Base-by-base conservation (phyloP, 53 echinoderm and acorn worm species). In the Zoroaster sp. region DNA sequence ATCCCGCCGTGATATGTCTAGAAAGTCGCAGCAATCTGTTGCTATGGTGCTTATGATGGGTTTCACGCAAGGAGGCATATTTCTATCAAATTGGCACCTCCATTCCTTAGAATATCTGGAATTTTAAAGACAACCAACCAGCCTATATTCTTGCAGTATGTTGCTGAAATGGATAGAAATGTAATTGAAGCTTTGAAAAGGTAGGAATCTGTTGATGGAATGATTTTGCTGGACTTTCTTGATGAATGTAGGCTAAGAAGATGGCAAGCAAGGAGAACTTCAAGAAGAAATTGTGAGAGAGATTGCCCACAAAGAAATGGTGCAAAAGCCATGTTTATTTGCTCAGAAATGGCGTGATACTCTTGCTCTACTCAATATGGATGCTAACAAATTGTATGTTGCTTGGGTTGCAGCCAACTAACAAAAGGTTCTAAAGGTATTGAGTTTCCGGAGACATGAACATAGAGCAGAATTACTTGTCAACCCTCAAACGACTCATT, bases 361-460 rank as follows among this genome's bases (percentile, higher is more conserved):
- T 8, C 54, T 72, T 8, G 44, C 28, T 13, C 4, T 18, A 23
- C 70, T 86, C 8, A 33, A 35, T 21, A 31, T 72, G n/a, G 9
- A 32, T 5, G 7, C 15, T 37, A 6, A 17, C 17, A 9, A 51
- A 42, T 42, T 88, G 41, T 5, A 21, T 18, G n/a, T 20, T 78
- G 68, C 40, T 66, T 14, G 3, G 37, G 10, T 34, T 78, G 51
- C 21, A 13, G 25, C 70, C 72, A 52, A 13, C 47, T 10, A 33
- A 72, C 34, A 86, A 35, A 86, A 86, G 28, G 87, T 86, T 4
- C 20, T 86, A 0, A 72, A 86, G 36, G 18, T 51, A 3, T 51
- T 86, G 38, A 15, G 11, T 86, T 86, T 72, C 87, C 87, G 3
- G 72, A 72, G 7, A 12, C 5, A 86, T 86, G 73, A 52, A 38